Percentiles rank a stretch among this genome's conserved stretches.
Conservation (phyloP, 2,888 invertebrate species). For the Poecilobothrus nobilitatus region DNA sequence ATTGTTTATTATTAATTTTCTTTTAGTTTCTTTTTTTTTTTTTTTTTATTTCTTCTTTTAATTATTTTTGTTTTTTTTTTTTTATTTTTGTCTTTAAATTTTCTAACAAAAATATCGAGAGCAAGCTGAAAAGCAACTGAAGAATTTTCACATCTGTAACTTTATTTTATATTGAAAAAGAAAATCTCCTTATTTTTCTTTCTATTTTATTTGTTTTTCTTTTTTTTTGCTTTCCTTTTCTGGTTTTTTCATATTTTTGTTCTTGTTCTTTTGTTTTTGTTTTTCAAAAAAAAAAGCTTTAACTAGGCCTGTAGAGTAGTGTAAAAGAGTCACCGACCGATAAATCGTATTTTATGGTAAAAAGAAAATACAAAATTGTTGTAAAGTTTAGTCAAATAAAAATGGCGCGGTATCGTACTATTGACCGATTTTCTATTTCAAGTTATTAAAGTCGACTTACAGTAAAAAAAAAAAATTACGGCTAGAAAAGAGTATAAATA, state of each 20-base stretch:
- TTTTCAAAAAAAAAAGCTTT: neutral
- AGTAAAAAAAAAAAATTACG: too few relatives aligned
- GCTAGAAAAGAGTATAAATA: too few relatives aligned
- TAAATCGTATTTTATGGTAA: neutral
- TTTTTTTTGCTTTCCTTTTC: neutral
- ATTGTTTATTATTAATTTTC: too few relatives aligned
- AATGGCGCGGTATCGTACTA: too few relatives aligned
- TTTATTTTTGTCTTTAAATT: neutral
- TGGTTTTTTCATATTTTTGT: too few relatives aligned
- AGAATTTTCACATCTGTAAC: neutral
- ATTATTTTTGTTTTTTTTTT: neutral
- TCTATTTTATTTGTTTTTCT: neutral
- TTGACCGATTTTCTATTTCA: too few relatives aligned
- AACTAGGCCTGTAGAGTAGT: neutral
- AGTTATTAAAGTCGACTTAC: too few relatives aligned
- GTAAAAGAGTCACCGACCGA: conserved; percentile 2
- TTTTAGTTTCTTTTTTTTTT: too few relatives aligned
- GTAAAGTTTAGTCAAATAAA: too few relatives aligned
- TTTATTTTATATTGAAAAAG: neutral
- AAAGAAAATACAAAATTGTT: neutral
- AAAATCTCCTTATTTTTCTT: neutral
- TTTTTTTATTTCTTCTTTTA: neutral
- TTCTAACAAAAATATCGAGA: neutral
- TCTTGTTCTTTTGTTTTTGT: neutral
- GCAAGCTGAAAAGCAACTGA: neutral